Base-by-base conservation (phyloP, 2,888 invertebrate genomes). In the Buathra laborator region DNA sequence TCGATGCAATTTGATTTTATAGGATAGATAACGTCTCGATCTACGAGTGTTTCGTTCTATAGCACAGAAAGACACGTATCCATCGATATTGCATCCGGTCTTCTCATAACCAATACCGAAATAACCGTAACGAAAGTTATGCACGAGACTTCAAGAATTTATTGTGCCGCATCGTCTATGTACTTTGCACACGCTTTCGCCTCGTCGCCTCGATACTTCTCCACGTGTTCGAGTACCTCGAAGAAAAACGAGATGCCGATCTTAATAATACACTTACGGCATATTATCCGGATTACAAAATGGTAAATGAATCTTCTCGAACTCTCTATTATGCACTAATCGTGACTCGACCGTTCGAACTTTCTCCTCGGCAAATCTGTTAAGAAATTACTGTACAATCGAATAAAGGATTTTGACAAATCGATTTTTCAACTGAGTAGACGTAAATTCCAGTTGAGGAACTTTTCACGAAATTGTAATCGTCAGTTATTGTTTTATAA, bases 61-160 rank as follows among this genome's bases (percentile, higher is more conserved):
- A 10, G n/a, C 70, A 32, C 24, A 14, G 44, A 37, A 37, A 19
- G 48, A 67, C 29, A 43, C 46, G n/a, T 43, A 24, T 51, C 12
- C 16, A 53, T 71, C 19, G 19, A 71, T 24, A 77, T 71, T 66
- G 66, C 66, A 56, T 53, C 56, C 44, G 67, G 44, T 68, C 51
- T 53, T 29, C 67, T 79, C 68, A 62, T 53, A 79, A 74, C 74
- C 62, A 62, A 83, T 83, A 83, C 79, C 51, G 74, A 83, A 83
- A 83, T 83, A 83, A 83, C 74, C 74, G 62, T 78, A 74, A 83
- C 62, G 44, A 16, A 75, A 79, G 68, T 79, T 79, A 74, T 81
- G 56, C 66, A 62, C 43, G 51, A 68, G 74, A 51, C 44, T 44
- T 12, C 68, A 51, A 12, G 44, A 83, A 78, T 78, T 74, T 79